Percentiles rank a stretch among this genome's conserved stretches.
These are phyloP conservation scores for Thamnaconus septentrionalis DNA, from an alignment of 2,113 vertebrate species.

Conservation along the genomic window DNA sequence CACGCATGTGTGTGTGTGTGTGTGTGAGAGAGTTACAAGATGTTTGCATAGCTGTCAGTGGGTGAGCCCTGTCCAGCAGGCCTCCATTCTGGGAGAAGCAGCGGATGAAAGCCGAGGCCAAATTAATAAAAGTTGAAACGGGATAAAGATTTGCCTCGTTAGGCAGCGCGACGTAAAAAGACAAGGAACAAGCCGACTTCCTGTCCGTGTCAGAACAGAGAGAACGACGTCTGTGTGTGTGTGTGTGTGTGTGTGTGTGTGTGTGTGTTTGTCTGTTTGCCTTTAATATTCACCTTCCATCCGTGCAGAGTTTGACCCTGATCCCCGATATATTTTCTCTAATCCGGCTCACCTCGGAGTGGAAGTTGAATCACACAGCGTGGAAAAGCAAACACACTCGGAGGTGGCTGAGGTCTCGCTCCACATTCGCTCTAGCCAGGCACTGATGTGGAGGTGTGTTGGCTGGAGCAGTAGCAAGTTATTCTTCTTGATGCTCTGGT, in stretches of 20 bases:
- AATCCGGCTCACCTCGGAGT: not conserved
- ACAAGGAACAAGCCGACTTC: constrained; percentile 35
- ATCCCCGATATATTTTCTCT: constrained; percentile 6
- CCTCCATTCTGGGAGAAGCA: constrained; percentile 49
- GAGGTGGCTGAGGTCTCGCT: not conserved
- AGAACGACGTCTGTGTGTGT: too few relatives aligned
- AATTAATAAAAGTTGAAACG: constrained; percentile 69
- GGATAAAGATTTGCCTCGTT: constrained; percentile 63
- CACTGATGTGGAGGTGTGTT: constrained; percentile 8
- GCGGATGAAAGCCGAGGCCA: constrained; percentile 63
- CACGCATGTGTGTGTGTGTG: constrained; percentile 19
- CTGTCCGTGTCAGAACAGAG: too few relatives aligned
- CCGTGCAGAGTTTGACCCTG: constrained; percentile 7
- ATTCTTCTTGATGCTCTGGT: constrained; percentile 49
- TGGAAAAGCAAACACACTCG: constrained; percentile 30
- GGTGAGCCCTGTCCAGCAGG: constrained; percentile 52
- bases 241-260: too few relatives aligned
- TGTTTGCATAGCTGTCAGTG: constrained; percentile 65
- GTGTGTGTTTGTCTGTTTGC: constrained; percentile 1
- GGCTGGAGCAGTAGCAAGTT: constrained; percentile 52
- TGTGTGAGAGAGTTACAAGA: constrained; percentile 38
- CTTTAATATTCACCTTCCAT: not conserved
- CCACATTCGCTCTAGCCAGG: constrained; percentile 1
- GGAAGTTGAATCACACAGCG: constrained; percentile 17
- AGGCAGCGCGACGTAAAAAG: constrained; percentile 37